A percentile compares a stretch with the other conserved stretches of the same genome.
phyloP scores from a whole-genome alignment of 2,888 invertebrate species.

The Zhuqinia jingwanae region DNA sequence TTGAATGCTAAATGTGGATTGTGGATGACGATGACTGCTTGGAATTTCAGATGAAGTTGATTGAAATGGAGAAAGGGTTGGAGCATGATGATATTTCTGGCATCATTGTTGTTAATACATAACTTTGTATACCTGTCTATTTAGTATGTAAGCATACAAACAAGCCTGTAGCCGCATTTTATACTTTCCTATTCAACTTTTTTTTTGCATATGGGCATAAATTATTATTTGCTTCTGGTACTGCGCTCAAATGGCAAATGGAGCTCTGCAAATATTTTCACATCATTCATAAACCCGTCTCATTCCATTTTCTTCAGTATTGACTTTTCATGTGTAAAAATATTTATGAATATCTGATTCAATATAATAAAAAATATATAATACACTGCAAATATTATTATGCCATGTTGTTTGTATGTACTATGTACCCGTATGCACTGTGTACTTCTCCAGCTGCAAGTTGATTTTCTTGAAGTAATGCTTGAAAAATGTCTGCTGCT shows the following conservation, averaged over 20 bases:
- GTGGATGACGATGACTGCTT: constrained; percentile 16
- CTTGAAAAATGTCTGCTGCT: background rate
- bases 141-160: too few relatives aligned
- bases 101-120: background rate
- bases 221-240: constrained; percentile 39
- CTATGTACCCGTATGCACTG: too few relatives aligned
- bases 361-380: too few relatives aligned
- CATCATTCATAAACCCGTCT: constrained; percentile 70
- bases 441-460: too few relatives aligned
- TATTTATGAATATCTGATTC: background rate
- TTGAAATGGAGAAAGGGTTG: constrained; percentile 34
- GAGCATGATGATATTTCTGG: constrained; percentile 36
- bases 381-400: too few relatives aligned
- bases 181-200: constrained; percentile 22
- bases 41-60: constrained; percentile 54
- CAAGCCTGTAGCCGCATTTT: background rate
- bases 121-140: background rate
- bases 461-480: too few relatives aligned
- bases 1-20: background rate
- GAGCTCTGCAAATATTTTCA: constrained; percentile 69
- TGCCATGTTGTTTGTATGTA: too few relatives aligned
- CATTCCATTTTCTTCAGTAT: constrained; percentile 52
- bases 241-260: constrained; percentile 43
- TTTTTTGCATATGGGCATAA: constrained; percentile 29
- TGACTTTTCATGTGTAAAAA: background rate